Conservation (phyloP, 2,797 vertebrate genomes). For the Neosilurus hyrtlii region DNA sequence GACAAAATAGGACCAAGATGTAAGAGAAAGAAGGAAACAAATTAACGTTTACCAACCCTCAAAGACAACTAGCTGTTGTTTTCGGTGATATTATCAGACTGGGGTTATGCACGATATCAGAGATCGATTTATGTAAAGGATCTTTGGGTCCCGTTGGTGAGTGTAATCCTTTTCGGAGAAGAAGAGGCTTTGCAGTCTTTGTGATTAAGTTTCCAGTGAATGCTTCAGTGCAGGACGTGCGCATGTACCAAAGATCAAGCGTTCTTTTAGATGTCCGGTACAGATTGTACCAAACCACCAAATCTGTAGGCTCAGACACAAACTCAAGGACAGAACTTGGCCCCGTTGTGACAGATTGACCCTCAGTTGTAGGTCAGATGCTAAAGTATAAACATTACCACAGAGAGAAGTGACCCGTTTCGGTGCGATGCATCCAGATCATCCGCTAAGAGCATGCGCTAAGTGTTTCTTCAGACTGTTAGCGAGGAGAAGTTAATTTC, state of each 20-base stretch:
- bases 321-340: background rate
- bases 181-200: background rate
- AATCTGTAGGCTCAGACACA: background rate
- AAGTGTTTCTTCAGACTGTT: background rate
- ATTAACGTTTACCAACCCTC: constrained; percentile 51
- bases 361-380: background rate
- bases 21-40: constrained; percentile 35
- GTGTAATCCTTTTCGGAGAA: constrained; percentile 7
- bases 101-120: constrained; percentile 49
- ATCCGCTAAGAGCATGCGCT: too few relatives aligned
- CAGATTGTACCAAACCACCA: constrained; percentile 17
- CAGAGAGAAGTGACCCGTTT: background rate
- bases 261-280: constrained; percentile 63
- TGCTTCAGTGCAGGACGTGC: constrained; percentile 57
- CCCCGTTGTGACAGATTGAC: background rate
- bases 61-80: constrained; percentile 60
- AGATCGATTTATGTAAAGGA: constrained; percentile 52
- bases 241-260: constrained; percentile 76
- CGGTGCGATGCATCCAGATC: background rate
- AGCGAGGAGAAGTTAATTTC: background rate
- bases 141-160: constrained; percentile 41
- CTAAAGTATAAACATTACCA: background rate
- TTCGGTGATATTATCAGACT: constrained; percentile 51
- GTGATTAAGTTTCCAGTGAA: constrained; percentile 14
- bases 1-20: constrained; percentile 35